Percentiles rank a stretch among this genome's conserved stretches.
Conservation (phyloP, 1,140 invertebrate genomes). For the Wasmannia auropunctata region DNA sequence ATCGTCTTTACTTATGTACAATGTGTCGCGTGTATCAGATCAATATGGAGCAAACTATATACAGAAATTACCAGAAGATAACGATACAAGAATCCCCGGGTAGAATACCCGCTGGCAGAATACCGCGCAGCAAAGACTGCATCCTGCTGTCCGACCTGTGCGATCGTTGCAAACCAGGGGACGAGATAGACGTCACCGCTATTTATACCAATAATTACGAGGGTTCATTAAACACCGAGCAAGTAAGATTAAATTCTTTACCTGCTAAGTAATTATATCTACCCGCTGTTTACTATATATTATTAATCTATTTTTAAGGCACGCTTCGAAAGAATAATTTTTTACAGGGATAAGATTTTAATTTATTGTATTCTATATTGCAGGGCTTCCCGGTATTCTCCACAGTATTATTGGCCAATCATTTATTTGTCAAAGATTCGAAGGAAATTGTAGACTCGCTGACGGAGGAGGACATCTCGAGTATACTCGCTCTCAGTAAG, state of each 20-base stretch:
- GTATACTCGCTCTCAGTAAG: conserved; percentile 94
- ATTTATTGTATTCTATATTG: conserved; percentile 11
- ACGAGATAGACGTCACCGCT: conserved; percentile 98
- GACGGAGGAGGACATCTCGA: conserved; percentile 98
- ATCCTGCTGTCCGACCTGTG: conserved; percentile 98
- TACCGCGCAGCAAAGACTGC: conserved; percentile 99
- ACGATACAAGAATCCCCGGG: conserved; percentile 98
- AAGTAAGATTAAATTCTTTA: conserved; percentile 83
- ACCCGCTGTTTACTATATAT: neutral
- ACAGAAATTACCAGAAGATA: conserved; percentile 99
- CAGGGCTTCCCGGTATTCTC: conserved; percentile 98
- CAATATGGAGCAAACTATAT: conserved; percentile 98
- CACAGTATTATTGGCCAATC: conserved; percentile 98
- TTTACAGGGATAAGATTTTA: neutral
- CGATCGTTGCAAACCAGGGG: conserved; percentile 98
- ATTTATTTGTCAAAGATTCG: conserved; percentile 97
- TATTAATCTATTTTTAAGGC: neutral
- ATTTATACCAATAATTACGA: conserved; percentile 99
- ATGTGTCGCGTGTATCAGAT: conserved; percentile 86
- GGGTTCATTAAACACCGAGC: conserved; percentile 98
- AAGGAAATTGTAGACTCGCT: conserved; percentile 95
- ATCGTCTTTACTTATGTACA: neutral
- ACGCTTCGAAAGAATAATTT: neutral
- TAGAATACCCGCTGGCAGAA: conserved; percentile 96
- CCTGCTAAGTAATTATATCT: conserved; percentile 36